These are phyloP conservation scores for Phodopus roborovskii DNA, from an alignment of 2,113 vertebrate genomes.

Conservation along the genomic window DNA sequence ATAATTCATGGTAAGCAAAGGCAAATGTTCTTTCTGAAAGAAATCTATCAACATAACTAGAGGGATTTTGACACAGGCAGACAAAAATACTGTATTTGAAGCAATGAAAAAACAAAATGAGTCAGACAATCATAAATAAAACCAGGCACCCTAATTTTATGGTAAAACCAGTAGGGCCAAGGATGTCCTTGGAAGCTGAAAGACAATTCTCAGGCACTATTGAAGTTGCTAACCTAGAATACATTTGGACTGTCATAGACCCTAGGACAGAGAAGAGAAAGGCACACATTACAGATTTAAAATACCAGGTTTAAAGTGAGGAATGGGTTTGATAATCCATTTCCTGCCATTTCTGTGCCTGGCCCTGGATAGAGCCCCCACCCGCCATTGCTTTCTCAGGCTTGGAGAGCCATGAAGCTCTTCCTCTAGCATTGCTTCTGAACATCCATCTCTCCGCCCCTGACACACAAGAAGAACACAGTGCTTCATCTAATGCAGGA, in stretches of 20 bases:
- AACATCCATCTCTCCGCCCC: neutral
- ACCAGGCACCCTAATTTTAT: neutral
- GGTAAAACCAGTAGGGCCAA: fast-evolving
- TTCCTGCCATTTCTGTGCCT: neutral
- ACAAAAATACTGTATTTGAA: neutral
- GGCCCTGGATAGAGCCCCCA: neutral
- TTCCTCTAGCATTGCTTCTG: neutral
- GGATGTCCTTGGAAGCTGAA: fast-evolving
- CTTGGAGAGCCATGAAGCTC: neutral
- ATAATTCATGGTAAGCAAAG: neutral
- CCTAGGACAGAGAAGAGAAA: neutral
- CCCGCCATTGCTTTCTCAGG: neutral
- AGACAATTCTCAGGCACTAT: neutral
- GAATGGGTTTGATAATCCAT: neutral
- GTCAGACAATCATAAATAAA: neutral
- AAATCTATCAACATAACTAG: neutral
- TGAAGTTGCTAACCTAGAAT: neutral
- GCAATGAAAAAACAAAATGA: neutral
- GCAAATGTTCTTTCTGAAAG: neutral
- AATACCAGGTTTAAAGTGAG: neutral
- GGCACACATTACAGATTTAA: neutral
- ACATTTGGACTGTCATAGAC: no score
- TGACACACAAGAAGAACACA: neutral
- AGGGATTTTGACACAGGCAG: neutral
- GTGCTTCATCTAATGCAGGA: neutral